Percentiles rank a stretch among this genome's conserved stretches.
These are phyloP conservation scores for Catonia carolina DNA, from an alignment of 2,888 invertebrate genomes.

Conservation along the genomic window DNA sequence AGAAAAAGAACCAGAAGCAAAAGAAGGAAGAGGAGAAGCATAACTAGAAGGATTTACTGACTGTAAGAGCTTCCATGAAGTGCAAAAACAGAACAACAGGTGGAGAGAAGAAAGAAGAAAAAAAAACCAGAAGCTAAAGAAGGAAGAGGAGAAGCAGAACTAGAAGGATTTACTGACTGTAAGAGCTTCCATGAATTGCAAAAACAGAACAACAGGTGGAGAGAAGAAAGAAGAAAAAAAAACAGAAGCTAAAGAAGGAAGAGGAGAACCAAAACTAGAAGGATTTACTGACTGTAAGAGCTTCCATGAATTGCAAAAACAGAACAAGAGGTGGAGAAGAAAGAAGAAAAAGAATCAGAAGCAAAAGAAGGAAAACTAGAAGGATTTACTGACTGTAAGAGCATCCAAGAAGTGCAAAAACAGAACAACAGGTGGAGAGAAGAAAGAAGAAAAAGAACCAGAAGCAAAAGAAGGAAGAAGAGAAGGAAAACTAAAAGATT, in stretches of 20 bases:
- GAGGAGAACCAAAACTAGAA: background rate
- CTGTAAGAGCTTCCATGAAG: too few relatives aligned
- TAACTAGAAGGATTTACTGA: too few relatives aligned
- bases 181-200: background rate
- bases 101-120: background rate
- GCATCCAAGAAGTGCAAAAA: background rate
- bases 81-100: background rate
- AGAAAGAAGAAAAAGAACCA: background rate
- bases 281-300: background rate
- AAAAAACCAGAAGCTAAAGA: background rate
- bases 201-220: too few relatives aligned
- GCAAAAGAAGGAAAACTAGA: background rate
- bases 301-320: background rate
- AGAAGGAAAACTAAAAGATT: too few relatives aligned
- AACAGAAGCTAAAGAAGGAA: too few relatives aligned
- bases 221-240: background rate
- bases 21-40: too few relatives aligned
- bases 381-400: conserved; percentile 5
- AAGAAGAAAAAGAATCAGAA: background rate
- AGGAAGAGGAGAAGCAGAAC: too few relatives aligned
- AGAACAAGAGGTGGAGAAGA: background rate
- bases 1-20: too few relatives aligned
- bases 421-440: background rate
- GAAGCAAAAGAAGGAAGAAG: background rate
- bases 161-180: too few relatives aligned